Evolutionary conservation across 2,888 invertebrate species (phyloP).

Genomic region (Zygogramma bicolorata): DNA sequence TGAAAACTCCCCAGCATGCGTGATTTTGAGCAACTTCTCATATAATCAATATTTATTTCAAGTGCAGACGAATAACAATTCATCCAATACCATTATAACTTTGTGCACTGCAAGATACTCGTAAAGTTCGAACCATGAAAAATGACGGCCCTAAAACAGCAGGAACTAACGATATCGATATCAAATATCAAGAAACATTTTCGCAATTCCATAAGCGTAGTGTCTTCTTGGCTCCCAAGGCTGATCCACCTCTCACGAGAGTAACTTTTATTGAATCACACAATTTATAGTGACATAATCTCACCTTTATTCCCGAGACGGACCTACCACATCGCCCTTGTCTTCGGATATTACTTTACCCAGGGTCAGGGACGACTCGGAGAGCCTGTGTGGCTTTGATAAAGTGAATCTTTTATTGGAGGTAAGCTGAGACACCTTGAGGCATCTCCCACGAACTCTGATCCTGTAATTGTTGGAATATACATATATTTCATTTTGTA

Average conservation of each 20-base stretch:
- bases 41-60: no score
- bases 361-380: constrained; percentile 57
- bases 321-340: constrained; percentile 59
- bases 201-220: not conserved
- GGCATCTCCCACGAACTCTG: constrained; percentile 31
- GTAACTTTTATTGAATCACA: constrained; percentile 32
- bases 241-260: not conserved
- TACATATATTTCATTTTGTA: constrained; percentile 19
- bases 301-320: constrained; percentile 44
- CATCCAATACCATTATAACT: no score
- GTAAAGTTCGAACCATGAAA: not conserved
- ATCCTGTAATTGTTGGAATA: constrained; percentile 16
- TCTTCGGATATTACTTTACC: constrained; percentile 56
- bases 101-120: no score
- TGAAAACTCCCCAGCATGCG: no score
- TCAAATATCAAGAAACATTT: not conserved
- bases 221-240: not conserved
- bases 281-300: constrained; percentile 55
- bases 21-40: no score
- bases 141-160: not conserved
- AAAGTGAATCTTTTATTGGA: constrained; percentile 40
- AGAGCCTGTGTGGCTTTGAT: constrained; percentile 34
- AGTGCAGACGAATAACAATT: no score
- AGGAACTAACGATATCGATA: not conserved
- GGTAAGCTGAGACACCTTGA: constrained; percentile 28